phyloP scores from a whole-genome alignment of 2,888 invertebrate species.

The Tiliacea citrago region DNA sequence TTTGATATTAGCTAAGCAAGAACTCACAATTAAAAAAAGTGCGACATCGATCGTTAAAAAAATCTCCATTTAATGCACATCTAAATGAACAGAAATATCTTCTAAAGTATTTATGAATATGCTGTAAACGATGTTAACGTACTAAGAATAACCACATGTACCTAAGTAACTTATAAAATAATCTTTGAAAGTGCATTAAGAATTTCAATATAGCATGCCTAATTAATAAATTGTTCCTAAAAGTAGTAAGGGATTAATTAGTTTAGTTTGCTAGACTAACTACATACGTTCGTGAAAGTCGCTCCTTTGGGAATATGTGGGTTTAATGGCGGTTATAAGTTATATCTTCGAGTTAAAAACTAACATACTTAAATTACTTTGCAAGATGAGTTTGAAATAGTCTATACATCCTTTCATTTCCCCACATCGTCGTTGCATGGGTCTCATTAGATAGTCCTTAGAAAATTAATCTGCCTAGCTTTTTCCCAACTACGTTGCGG shows the following conservation, averaged over 20 bases:
- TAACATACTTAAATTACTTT: slow-evolving; percentile 8
- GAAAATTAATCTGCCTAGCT: no score
- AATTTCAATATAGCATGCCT: slow-evolving; percentile 25
- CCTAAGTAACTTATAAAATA: slow-evolving; percentile 9
- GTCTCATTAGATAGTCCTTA: no score
- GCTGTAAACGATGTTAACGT: not conserved
- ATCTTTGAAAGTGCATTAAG: slow-evolving; percentile 44
- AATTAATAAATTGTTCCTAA: slow-evolving; percentile 32
- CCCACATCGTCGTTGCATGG: no score
- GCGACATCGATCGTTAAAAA: no score
- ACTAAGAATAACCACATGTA: not conserved
- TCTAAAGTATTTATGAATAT: not conserved
- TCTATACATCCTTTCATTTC: no score
- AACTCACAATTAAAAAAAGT: no score
- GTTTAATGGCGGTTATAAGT: slow-evolving; percentile 22
- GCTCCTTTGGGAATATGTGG: slow-evolving; percentile 11
- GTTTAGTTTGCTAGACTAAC: slow-evolving; percentile 38
- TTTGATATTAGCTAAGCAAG: no score
- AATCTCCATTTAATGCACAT: no score
- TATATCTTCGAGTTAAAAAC: slow-evolving; percentile 11
- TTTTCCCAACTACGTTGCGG: no score
- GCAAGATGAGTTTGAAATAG: not conserved
- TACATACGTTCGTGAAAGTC: slow-evolving; percentile 19
- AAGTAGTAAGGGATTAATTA: slow-evolving; percentile 39
- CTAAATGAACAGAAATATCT: not conserved